These are phyloP conservation scores for Oreochromis grahami DNA, from an alignment of 2,797 vertebrate species.

Conservation along the genomic window DNA sequence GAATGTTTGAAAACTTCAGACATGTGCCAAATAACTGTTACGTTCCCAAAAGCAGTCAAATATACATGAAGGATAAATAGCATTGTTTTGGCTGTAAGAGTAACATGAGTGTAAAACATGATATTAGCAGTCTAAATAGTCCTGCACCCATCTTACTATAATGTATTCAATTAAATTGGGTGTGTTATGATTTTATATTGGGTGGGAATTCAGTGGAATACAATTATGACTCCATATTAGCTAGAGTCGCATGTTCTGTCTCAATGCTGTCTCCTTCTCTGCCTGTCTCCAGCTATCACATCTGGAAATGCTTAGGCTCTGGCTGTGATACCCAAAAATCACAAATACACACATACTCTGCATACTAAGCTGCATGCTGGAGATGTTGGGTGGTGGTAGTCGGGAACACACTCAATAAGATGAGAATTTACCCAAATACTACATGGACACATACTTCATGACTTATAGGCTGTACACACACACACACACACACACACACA, in stretches of 20 bases:
- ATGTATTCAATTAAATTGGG: background rate
- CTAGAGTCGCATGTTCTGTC: background rate
- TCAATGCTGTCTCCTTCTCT: slow-evolving; percentile 14
- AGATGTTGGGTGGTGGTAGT: background rate
- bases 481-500: background rate
- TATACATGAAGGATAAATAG: background rate
- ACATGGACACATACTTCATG: background rate
- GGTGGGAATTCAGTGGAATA: background rate
- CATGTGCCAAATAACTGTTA: background rate
- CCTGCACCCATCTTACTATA: background rate
- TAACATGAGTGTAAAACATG: background rate
- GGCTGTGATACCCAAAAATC: slow-evolving; percentile 13
- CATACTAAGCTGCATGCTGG: slow-evolving; percentile 9
- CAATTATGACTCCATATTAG: background rate
- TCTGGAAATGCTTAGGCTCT: slow-evolving; percentile 56
- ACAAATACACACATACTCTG: slow-evolving; percentile 3
- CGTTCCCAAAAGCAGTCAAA: background rate
- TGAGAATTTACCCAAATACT: background rate
- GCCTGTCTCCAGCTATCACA: slow-evolving; percentile 28
- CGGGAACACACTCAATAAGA: slow-evolving; percentile 6
- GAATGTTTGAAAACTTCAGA: background rate
- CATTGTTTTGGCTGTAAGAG: background rate
- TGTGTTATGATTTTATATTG: background rate
- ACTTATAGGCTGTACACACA: background rate
- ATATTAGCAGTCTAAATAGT: background rate